A percentile compares a stretch with the other conserved stretches of the same genome.
These are phyloP conservation scores for Pheosia gnoma DNA, from an alignment of 2,888 invertebrate genomes.

Conservation along the genomic window DNA sequence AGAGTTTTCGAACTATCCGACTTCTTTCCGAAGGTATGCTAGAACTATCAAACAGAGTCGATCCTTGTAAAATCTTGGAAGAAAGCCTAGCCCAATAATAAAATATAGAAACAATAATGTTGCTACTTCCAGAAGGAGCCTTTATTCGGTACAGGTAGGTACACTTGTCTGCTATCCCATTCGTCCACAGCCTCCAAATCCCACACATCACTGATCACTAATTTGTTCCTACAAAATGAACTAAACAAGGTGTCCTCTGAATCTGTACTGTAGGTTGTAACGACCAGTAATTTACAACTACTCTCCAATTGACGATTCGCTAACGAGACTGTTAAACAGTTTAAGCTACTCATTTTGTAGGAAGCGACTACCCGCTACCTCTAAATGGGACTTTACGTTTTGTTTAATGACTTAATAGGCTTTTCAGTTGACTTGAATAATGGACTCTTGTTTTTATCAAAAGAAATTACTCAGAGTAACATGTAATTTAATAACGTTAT, in stretches of 20 bases:
- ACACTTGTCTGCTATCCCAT: neutral
- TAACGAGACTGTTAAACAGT: slow-evolving; percentile 36
- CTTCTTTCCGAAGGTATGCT: too few species aligned
- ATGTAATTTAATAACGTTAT: slow-evolving; percentile 16
- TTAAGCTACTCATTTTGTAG: slow-evolving; percentile 33
- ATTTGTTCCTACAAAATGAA: neutral
- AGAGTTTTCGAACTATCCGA: too few species aligned
- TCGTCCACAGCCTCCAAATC: neutral
- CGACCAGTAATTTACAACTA: slow-evolving; percentile 22
- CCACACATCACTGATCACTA: neutral
- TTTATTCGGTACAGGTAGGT: too few species aligned
- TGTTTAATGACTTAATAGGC: slow-evolving; percentile 20
- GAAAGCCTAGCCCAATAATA: too few species aligned
- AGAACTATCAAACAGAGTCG: too few species aligned
- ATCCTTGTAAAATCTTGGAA: too few species aligned
- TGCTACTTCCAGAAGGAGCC: too few species aligned
- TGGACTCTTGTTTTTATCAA: slow-evolving; percentile 21
- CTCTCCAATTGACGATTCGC: slow-evolving; percentile 28
- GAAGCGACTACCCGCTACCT: slow-evolving; percentile 10
- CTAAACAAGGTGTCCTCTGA: neutral
- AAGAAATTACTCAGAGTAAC: slow-evolving; percentile 14
- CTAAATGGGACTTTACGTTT: slow-evolving; percentile 33
- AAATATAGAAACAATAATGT: too few species aligned
- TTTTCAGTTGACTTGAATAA: slow-evolving; percentile 10
- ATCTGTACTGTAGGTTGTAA: slow-evolving; percentile 8